Conservation (phyloP, 53 echinoderm and acorn worm genomes). For the Echinarachnius parma region DNA sequence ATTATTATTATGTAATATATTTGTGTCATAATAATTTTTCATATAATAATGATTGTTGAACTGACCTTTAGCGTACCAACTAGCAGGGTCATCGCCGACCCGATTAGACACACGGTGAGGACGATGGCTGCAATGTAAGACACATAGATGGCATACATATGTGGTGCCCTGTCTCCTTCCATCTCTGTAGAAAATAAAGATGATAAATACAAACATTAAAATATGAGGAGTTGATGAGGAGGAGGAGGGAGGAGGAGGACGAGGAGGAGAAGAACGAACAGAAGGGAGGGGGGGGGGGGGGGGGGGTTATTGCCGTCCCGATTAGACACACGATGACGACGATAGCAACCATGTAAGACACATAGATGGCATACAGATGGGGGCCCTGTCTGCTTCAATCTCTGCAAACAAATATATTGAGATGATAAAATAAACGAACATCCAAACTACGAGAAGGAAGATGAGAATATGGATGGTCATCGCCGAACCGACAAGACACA, state of each 20-base stretch:
- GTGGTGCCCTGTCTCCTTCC: constrained; percentile 12
- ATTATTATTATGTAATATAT: too few species aligned
- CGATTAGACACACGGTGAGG: constrained; percentile 20
- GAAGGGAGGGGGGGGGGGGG: too few species aligned
- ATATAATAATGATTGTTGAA: too few species aligned
- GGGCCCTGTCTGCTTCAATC: constrained; percentile 8
- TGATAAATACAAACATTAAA: too few species aligned
- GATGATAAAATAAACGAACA: too few species aligned
- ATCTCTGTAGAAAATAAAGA: constrained; percentile 4
- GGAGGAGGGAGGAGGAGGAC: too few species aligned
- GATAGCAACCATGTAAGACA: constrained; percentile 25
- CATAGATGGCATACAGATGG: constrained; percentile 4
- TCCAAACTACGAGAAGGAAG: too few species aligned
- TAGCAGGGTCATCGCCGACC: constrained; percentile 16
- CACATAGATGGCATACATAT: constrained; percentile 2
- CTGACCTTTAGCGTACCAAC: constrained; percentile 32
- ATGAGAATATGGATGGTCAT: constrained; percentile 19
- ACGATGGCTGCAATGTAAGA: constrained; percentile 21
- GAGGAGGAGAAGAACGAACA: too few species aligned
- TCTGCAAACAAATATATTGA: constrained; percentile 16
- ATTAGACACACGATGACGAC: constrained; percentile 11
- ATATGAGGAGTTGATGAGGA: too few species aligned
- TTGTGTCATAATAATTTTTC: too few species aligned
- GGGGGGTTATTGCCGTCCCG: constrained; percentile 13
- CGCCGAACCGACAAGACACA: constrained; percentile 19